phyloP scores from a whole-genome alignment of 30 jellyfish, hydroid and myxozoan genomes.

The Chironex yamaguchii region DNA sequence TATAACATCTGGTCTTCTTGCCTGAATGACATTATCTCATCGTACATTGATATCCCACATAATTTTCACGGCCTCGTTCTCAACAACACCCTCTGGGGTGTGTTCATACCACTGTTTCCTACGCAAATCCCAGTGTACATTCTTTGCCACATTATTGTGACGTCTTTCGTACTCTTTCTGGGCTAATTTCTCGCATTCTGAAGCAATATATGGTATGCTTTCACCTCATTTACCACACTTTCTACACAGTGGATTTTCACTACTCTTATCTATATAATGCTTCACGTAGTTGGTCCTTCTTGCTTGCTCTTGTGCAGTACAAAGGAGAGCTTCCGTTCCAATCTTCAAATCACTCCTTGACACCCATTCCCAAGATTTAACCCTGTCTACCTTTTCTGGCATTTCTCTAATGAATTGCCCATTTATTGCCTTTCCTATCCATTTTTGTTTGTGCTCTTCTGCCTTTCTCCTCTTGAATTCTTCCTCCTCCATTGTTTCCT shows the following conservation, averaged over 20 bases:
- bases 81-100: slow-evolving; percentile 11
- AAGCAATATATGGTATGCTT: slow-evolving; percentile 15
- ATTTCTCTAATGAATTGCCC: slow-evolving; percentile 2
- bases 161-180: slow-evolving; percentile 26
- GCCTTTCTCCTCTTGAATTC: slow-evolving; percentile 50
- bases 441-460: slow-evolving; percentile 24
- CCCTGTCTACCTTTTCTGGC: slow-evolving; percentile 30
- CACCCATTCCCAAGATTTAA: slow-evolving; percentile 27
- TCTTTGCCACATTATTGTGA: slow-evolving; percentile 15
- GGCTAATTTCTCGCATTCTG: slow-evolving; percentile 29
- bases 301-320: slow-evolving; percentile 45
- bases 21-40: slow-evolving; percentile 25
- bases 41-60: slow-evolving; percentile 32
- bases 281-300: not conserved
- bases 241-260: too few relatives aligned
- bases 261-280: not conserved
- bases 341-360: slow-evolving; percentile 24
- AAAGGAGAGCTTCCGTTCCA: slow-evolving; percentile 14
- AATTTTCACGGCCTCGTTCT: slow-evolving; percentile 25
- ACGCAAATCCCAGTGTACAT: slow-evolving; percentile 41
- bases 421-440: slow-evolving; percentile 15
- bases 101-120: slow-evolving; percentile 37
- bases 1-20: slow-evolving; percentile 44
- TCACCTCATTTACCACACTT: slow-evolving; percentile 13
- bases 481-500: slow-evolving; percentile 41